phyloP scores from a whole-genome alignment of 1,140 invertebrate species.

The Drosophila nebulosa region DNA sequence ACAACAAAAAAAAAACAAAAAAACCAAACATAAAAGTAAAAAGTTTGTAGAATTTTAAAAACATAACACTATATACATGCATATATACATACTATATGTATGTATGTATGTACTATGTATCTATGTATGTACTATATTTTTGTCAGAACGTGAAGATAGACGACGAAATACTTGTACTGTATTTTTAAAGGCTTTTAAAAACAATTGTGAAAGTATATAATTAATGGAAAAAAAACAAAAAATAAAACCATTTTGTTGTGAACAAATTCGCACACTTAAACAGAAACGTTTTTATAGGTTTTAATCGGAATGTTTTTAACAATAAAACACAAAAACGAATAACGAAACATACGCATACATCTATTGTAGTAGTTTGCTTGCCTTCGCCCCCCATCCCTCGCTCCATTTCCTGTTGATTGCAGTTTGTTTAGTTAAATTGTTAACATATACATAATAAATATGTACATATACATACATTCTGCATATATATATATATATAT shows the following conservation, averaged over 20 bases:
- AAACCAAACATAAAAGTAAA: background rate
- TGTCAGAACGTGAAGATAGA: constrained; percentile 34
- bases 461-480: constrained; percentile 19
- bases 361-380: background rate
- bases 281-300: constrained; percentile 61
- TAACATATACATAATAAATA: constrained; percentile 39
- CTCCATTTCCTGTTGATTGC: constrained; percentile 50
- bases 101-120: background rate
- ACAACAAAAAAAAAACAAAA: constrained; percentile 19
- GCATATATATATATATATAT: constrained; percentile 18
- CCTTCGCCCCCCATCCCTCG: background rate
- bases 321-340: constrained; percentile 17
- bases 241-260: constrained; percentile 56
- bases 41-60: constrained; percentile 1
- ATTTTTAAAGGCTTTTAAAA: constrained; percentile 77
- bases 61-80: background rate
- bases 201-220: constrained; percentile 27
- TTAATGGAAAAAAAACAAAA: constrained; percentile 16
- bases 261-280: constrained; percentile 50
- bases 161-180: constrained; percentile 25
- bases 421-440: constrained; percentile 72
- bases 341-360: background rate
- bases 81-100: background rate
- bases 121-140: constrained; percentile 56
- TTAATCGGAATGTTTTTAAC: constrained; percentile 55